A percentile compares a stretch with the other conserved stretches of the same genome.
These are phyloP conservation scores for Hypanus sabinus DNA, from an alignment of 2,113 vertebrate species.

Conservation along the genomic window DNA sequence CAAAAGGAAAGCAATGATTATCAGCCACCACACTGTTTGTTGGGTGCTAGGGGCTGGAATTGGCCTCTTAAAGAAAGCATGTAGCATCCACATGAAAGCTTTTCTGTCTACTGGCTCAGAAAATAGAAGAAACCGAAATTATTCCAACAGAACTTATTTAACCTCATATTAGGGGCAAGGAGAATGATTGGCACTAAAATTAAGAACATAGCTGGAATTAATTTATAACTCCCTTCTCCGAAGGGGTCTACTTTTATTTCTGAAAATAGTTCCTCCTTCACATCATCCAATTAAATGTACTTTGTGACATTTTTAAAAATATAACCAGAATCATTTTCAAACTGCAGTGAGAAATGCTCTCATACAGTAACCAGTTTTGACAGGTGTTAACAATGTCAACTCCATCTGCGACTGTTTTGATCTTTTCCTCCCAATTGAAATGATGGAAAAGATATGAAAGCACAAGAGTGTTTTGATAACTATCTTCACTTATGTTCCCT, in stretches of 20 bases:
- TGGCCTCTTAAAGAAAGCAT: background rate
- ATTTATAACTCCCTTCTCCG: background rate
- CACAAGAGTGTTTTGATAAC: background rate
- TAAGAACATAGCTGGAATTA: background rate
- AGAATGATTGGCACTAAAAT: background rate
- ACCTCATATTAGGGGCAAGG: background rate
- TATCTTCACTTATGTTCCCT: background rate
- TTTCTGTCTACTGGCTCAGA: background rate
- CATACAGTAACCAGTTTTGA: background rate
- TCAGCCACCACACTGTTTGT: background rate
- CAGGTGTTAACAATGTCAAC: background rate
- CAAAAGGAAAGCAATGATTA: background rate
- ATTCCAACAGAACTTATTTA: background rate
- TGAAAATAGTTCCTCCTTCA: background rate
- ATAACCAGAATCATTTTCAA: background rate
- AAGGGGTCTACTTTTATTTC: background rate
- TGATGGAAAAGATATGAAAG: background rate
- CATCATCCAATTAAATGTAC: background rate
- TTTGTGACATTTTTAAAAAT: background rate
- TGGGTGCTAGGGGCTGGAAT: background rate
- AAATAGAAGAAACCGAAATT: background rate
- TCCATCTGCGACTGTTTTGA: background rate
- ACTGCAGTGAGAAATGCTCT: background rate
- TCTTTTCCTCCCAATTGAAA: background rate
- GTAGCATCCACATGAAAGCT: background rate